Evolutionary conservation across 2,797 vertebrate species (phyloP).

Genomic region (Centropyge bicolor): DNA sequence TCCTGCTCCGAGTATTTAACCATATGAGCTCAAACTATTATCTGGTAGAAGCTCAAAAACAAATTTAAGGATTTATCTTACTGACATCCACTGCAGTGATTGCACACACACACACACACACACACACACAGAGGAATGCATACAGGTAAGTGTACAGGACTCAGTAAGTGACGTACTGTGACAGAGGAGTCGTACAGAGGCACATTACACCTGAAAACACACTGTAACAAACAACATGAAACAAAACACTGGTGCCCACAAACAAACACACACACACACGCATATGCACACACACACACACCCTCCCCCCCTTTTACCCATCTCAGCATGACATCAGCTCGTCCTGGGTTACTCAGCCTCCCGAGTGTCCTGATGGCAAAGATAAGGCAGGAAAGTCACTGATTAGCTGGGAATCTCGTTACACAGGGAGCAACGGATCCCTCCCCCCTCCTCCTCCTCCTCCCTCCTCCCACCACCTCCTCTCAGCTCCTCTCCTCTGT

Average conservation of each 20-base stretch:
- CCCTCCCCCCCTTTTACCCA: conserved; percentile 66
- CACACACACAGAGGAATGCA: conserved; percentile 13
- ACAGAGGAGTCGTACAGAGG: not conserved
- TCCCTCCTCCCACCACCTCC: conserved; percentile 49
- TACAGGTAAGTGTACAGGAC: not conserved
- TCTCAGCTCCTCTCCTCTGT: conserved; percentile 46
- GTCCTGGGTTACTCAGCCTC: conserved; percentile 88
- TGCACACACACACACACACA: conserved; percentile 10
- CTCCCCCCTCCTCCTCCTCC: conserved; percentile 68
- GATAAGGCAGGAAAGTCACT: conserved; percentile 89
- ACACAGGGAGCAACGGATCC: conserved; percentile 85
- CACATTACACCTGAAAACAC: conserved; percentile 44
- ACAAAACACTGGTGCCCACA: conserved; percentile 49
- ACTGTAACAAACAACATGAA: conserved; percentile 50
- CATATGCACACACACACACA: conserved; percentile 28
- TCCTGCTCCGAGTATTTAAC: not conserved
- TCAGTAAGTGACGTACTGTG: conserved; percentile 25
- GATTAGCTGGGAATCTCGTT: conserved; percentile 89
- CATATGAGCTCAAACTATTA: not conserved
- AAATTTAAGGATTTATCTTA: not conserved
- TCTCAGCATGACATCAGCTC: conserved; percentile 88
- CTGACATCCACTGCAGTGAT: not conserved
- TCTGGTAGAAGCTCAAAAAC: not conserved
- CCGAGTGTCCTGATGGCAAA: conserved; percentile 85
- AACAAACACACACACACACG: conserved; percentile 35